These are phyloP conservation scores for Lamellibrachia satsuma DNA, from an alignment of 2,888 invertebrate genomes.

Conservation along the genomic window DNA sequence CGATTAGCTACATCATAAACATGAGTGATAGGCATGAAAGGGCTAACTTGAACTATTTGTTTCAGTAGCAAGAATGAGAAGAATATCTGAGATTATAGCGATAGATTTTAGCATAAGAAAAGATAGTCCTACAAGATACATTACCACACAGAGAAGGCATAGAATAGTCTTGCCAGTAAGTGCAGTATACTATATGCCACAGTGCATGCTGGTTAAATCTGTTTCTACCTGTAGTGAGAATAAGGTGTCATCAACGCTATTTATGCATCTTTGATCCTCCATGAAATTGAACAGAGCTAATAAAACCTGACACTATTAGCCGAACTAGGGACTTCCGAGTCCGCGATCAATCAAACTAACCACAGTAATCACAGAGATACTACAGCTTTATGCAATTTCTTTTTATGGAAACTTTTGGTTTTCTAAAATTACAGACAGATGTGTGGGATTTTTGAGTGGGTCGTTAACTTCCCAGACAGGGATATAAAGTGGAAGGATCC, in stretches of 20 bases:
- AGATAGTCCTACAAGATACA: not conserved
- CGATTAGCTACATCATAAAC: not conserved
- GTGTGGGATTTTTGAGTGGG: not conserved
- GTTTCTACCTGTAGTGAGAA: not conserved
- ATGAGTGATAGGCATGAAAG: not conserved
- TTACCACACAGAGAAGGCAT: not conserved
- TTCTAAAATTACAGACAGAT: not conserved
- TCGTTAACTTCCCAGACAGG: not conserved
- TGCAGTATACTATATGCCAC: not conserved
- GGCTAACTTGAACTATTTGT: not conserved
- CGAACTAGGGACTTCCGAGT: not conserved
- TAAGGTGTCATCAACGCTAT: conserved; percentile 6
- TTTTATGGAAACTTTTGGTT: not conserved
- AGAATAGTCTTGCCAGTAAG: not conserved
- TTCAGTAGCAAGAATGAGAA: not conserved
- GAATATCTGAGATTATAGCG: not conserved
- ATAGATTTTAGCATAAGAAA: not conserved
- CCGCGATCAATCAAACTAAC: not conserved
- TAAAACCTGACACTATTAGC: not conserved
- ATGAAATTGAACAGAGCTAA: not conserved
- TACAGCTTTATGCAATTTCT: not conserved
- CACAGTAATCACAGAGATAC: not conserved
- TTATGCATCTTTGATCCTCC: conserved; percentile 10
- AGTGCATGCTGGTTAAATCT: not conserved
- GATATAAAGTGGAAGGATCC: not conserved